Evolutionary conservation across 2,113 vertebrate species (phyloP).

Genomic region (Andinoacara biseriatus): DNA sequence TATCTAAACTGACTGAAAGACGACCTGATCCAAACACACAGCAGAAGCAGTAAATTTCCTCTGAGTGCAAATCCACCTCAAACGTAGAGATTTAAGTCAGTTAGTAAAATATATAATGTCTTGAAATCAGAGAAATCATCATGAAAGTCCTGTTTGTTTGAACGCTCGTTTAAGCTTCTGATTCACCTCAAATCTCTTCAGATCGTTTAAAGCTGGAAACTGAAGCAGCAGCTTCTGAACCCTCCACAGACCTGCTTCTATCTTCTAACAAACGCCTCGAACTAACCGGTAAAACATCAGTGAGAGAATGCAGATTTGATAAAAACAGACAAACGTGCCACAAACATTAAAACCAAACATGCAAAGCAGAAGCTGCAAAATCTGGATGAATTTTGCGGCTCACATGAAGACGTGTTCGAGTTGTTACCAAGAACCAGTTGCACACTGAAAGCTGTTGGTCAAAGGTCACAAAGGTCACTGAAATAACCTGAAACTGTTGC

Average conservation of each 20-base stretch:
- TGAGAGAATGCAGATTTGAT: too few relatives aligned
- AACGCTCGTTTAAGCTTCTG: neutral
- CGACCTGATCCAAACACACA: neutral
- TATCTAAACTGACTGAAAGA: neutral
- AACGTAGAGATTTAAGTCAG: neutral
- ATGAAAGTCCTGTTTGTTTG: neutral
- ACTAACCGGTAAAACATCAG: neutral
- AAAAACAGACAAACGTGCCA: neutral
- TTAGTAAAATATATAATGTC: too few relatives aligned
- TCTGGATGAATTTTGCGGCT: too few relatives aligned
- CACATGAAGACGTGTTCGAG: neutral
- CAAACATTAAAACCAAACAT: neutral
- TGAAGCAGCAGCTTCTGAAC: neutral
- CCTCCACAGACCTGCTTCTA: neutral
- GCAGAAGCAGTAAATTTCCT: neutral
- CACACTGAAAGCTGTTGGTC: too few relatives aligned
- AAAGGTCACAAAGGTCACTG: too few relatives aligned
- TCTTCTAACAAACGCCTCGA: neutral
- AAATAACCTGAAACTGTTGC: too few relatives aligned
- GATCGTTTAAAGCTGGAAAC: neutral
- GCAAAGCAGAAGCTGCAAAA: too few relatives aligned
- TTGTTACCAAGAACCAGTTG: neutral
- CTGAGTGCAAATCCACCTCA: neutral
- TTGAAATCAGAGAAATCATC: neutral
- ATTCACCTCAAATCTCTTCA: neutral